A percentile compares a stretch with the other conserved stretches of the same genome.
Conservation (phyloP, 2,797 vertebrate genomes). For the Pogoniulus pusillus region DNA sequence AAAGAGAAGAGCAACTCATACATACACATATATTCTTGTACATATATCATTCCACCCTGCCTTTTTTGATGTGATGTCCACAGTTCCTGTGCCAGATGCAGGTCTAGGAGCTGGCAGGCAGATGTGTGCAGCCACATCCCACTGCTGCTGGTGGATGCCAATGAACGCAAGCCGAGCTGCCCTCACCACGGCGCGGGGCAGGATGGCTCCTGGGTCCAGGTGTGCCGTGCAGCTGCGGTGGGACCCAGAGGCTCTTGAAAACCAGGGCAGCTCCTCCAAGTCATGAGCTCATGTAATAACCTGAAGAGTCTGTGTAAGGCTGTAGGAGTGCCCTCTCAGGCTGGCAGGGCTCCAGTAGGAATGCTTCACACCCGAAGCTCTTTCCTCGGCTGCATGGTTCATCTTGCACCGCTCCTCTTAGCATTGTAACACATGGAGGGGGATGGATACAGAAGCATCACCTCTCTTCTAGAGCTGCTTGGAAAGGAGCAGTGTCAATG, state of each 20-base stretch:
- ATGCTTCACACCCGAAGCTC: constrained; percentile 60
- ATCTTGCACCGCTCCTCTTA: constrained; percentile 36
- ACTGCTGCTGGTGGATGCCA: background rate
- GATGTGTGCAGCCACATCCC: accelerated
- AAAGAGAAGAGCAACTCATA: constrained; percentile 17
- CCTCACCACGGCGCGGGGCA: background rate
- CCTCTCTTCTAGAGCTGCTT: background rate
- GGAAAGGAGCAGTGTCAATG: background rate
- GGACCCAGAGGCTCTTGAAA: background rate
- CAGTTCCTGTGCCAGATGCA: accelerated
- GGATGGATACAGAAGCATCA: constrained; percentile 19
- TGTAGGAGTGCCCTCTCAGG: constrained; percentile 72
- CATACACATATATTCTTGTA: constrained; percentile 18
- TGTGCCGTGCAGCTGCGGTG: accelerated
- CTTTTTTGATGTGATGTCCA: background rate
- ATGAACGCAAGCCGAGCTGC: background rate
- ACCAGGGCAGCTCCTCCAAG: constrained; percentile 32
- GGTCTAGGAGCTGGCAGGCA: background rate
- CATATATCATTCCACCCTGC: accelerated
- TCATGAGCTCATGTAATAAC: constrained; percentile 68
- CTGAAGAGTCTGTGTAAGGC: constrained; percentile 78
- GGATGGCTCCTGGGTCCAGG: background rate
- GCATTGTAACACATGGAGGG: constrained; percentile 3
- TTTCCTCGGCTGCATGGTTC: constrained; percentile 58
- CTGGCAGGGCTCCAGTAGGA: constrained; percentile 67